Conservation (phyloP, 1,140 invertebrate genomes). For the Drosophila melanogaster region Release_6_plus_ISO1_MT NC_004354.4:8918001-8918500, state of each 20-base stretch:
- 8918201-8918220: constrained; percentile 26
- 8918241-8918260: neutral
- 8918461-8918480: too few relatives aligned
- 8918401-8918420: constrained; percentile 57
- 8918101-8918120: constrained; percentile 11
- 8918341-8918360: constrained; percentile 4
- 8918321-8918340: constrained; percentile 12
- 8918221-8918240: constrained; percentile 36
- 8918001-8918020: too few relatives aligned
- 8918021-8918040: constrained; percentile 18
- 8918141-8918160: neutral
- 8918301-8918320: constrained; percentile 35
- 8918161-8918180: constrained; percentile 18
- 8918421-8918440: constrained; percentile 15
- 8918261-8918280: constrained; percentile 5
- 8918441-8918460: constrained; percentile 4
- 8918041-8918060: constrained; percentile 55
- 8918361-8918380: constrained; percentile 23
- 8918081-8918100: neutral
- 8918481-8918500: too few relatives aligned
- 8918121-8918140: constrained; percentile 2
- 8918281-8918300: constrained; percentile 56
- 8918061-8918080: constrained; percentile 20
- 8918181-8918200: constrained; percentile 23
- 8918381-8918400: constrained; percentile 56